A percentile compares a stretch with the other conserved stretches of the same genome.
Evolutionary conservation across 2,797 vertebrate genomes (phyloP).

Genomic region (Siniperca undulata): DNA sequence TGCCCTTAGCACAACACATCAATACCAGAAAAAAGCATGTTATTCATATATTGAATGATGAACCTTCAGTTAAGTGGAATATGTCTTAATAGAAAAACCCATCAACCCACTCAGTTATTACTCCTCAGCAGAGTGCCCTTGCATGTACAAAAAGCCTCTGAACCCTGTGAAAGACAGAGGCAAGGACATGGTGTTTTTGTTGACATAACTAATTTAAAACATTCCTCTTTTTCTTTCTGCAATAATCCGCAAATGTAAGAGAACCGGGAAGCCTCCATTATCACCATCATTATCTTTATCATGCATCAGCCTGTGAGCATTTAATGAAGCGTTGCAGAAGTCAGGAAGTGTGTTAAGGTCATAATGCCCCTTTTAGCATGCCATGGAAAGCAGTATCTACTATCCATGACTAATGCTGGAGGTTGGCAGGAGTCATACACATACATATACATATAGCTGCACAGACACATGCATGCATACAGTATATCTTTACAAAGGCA

Average conservation of each 20-base stretch:
- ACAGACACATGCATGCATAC: slow-evolving; percentile 20
- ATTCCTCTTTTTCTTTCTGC: neutral
- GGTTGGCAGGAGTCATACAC: slow-evolving; percentile 10
- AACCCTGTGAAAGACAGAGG: slow-evolving; percentile 7
- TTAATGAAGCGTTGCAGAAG: slow-evolving; percentile 32
- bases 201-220: slow-evolving; percentile 22
- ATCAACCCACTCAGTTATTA: slow-evolving; percentile 18
- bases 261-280: slow-evolving; percentile 1
- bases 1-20: neutral
- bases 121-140: neutral
- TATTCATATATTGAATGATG: slow-evolving; percentile 10
- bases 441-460: neutral
- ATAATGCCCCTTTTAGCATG: slow-evolving; percentile 50
- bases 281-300: slow-evolving; percentile 18
- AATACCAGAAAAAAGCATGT: neutral
- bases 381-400: slow-evolving; percentile 17
- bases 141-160: slow-evolving; percentile 17
- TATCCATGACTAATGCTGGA: slow-evolving; percentile 36
- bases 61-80: slow-evolving; percentile 5
- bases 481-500: slow-evolving; percentile 27
- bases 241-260: neutral
- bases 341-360: slow-evolving; percentile 52
- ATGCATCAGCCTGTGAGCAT: slow-evolving; percentile 23
- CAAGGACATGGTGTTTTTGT: slow-evolving; percentile 27
- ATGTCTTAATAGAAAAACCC: slow-evolving; percentile 6